Percentiles rank a stretch among this genome's conserved stretches.
These are phyloP conservation scores for Acanthisitta chloris DNA, from an alignment of 2,113 vertebrate genomes.

Conservation along the genomic window DNA sequence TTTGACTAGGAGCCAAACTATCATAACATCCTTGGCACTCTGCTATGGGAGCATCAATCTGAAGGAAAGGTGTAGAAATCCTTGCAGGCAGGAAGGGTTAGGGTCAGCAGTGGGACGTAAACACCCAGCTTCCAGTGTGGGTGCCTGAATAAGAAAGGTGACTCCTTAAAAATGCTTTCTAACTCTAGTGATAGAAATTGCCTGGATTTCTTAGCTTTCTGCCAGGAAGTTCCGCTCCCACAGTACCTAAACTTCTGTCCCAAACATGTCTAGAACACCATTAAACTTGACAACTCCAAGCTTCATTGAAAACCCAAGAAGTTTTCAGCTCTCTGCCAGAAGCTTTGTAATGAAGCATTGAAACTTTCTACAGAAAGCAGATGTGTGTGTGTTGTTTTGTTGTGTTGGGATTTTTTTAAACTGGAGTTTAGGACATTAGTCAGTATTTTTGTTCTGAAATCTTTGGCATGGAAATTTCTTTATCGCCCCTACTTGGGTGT, in stretches of 20 bases:
- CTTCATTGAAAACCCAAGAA: constrained; percentile 21
- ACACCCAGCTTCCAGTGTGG: background rate
- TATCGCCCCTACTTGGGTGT: background rate
- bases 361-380: constrained; percentile 23
- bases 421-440: background rate
- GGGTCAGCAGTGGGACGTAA: background rate
- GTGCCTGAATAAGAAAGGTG: background rate
- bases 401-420: background rate
- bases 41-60: background rate
- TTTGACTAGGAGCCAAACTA: background rate
- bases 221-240: background rate
- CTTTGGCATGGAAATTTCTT: background rate
- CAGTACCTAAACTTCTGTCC: background rate
- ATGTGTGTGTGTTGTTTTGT: background rate
- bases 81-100: background rate
- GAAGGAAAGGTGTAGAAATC: constrained; percentile 1
- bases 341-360: background rate
- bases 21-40: background rate
- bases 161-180: background rate
- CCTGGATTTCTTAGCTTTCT: background rate
- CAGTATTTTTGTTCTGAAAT: constrained; percentile 15
- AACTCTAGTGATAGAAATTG: background rate
- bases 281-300: constrained; percentile 21
- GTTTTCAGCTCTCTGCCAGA: constrained; percentile 6
- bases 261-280: background rate